Conservation (phyloP, 2,888 invertebrate species). For the Mimas tiliae region DNA sequence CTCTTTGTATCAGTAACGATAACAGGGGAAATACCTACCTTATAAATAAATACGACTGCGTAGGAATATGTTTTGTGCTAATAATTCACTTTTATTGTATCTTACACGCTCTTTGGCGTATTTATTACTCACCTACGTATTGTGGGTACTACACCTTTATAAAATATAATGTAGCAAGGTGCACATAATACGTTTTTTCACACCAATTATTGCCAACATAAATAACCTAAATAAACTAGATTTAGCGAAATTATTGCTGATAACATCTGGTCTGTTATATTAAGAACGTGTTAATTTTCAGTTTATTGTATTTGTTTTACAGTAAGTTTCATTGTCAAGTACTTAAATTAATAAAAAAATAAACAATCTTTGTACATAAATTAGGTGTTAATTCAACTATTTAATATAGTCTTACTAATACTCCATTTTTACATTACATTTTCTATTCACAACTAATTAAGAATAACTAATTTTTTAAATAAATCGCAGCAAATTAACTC, state of each 20-base stretch:
- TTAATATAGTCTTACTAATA: neutral
- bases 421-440: neutral
- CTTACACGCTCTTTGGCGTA: slow-evolving; percentile 80
- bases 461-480: neutral
- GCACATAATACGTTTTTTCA: slow-evolving; percentile 66
- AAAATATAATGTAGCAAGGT: slow-evolving; percentile 74
- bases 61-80: slow-evolving; percentile 76
- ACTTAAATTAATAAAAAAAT: too few relatives aligned
- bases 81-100: slow-evolving; percentile 84
- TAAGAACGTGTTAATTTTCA: slow-evolving; percentile 8
- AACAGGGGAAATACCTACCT: slow-evolving; percentile 55
- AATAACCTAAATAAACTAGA: slow-evolving; percentile 24
- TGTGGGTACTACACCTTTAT: slow-evolving; percentile 71
- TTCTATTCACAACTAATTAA: too few relatives aligned
- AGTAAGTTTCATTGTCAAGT: neutral
- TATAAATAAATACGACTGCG: slow-evolving; percentile 68
- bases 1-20: slow-evolving; percentile 60
- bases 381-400: too few relatives aligned
- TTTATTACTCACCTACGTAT: slow-evolving; percentile 79
- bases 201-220: slow-evolving; percentile 54
- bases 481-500: neutral
- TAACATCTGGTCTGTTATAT: slow-evolving; percentile 11
- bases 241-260: slow-evolving; percentile 15
- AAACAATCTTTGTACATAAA: too few relatives aligned
- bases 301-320: slow-evolving; percentile 7